phyloP scores from a whole-genome alignment of 2,113 vertebrate genomes.

The Ploceus nigricollis region DNA sequence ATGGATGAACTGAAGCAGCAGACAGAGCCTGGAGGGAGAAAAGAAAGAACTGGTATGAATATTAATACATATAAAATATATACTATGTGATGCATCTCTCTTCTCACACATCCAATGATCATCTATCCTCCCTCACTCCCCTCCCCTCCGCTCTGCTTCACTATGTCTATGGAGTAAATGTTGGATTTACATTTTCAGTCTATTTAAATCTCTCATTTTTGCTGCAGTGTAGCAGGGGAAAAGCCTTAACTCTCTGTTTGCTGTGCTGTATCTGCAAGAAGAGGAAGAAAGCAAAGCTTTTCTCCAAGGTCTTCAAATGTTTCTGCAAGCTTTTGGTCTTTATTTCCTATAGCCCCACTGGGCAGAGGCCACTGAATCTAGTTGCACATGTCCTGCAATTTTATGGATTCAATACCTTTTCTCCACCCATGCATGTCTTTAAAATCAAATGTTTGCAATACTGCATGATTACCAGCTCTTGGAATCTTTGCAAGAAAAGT shows the following conservation, averaged over 20 bases:
- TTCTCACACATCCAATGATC: constrained; percentile 59
- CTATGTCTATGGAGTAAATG: constrained; percentile 56
- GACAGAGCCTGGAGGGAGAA: constrained; percentile 52
- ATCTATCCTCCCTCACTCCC: constrained; percentile 49
- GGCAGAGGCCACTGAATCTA: not conserved
- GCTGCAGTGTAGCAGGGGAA: constrained; percentile 32
- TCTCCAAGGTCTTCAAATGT: not conserved
- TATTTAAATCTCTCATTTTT: constrained; percentile 68
- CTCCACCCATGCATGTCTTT: not conserved
- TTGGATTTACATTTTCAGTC: constrained; percentile 67
- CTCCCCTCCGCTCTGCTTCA: not conserved
- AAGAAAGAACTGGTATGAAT: constrained; percentile 56
- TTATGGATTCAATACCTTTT: not conserved
- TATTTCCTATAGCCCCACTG: not conserved
- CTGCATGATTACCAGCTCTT: not conserved
- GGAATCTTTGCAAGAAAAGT: not conserved
- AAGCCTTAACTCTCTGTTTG: constrained; percentile 48
- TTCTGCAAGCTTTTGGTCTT: not conserved
- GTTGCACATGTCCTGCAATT: not conserved
- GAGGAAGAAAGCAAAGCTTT: not conserved
- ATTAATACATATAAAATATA: constrained; percentile 70
- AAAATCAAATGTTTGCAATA: not conserved
- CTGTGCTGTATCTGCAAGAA: not conserved
- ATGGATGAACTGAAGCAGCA: constrained; percentile 65
- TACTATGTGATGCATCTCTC: constrained; percentile 62